Base-by-base conservation (phyloP, 2,888 invertebrate genomes). In the Ormyrus rosae region DNA sequence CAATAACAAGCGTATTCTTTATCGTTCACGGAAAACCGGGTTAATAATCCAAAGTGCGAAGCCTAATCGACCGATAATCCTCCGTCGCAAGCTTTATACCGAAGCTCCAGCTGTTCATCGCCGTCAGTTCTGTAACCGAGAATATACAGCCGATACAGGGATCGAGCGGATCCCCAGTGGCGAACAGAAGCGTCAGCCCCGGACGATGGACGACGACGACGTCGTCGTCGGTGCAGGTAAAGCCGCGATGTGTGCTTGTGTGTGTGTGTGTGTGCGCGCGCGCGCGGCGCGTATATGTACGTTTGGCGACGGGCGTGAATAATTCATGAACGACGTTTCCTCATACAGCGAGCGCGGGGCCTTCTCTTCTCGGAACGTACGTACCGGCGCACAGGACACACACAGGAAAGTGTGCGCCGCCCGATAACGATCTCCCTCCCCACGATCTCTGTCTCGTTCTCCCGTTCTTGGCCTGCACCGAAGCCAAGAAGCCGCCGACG, bases 291-390 rank as follows among this genome's bases (percentile, higher is more conserved):
- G 70, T 50, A 83, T 84, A 84, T 83, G 86, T 86, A 87, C 86
- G 88, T 89, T 89, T 87, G 87, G 86, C 87, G 89, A 89, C 86
- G 86, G 70, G 83, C 85, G 87, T 89, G 89, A 88, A 90, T 89
- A 83, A 90, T 89, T 89, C 89, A 90, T 89, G 88, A 84, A 84
- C 87, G 85, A 82, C 85, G 86, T 89, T 89, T 90, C 90, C 89
- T 89, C 90, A 89, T 89, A 89, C 88, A 87, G 85, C 86, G 86
- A 87, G 85, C 86, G 85, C 86, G 86, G 84, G 87, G 86, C 87
- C 86, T 86, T 9, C 85, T 89, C 88, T 90, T 90, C 90, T 89
- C 86, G 88, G 89, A 90, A 90, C 88, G 87, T 89, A 60, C 50
- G 34, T 34, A 34, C 34, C 34, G 55, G 0, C 51, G 13, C 13